These are phyloP conservation scores for Criorhina ranunculi DNA, from an alignment of 2,888 invertebrate genomes.

Conservation along the genomic window DNA sequence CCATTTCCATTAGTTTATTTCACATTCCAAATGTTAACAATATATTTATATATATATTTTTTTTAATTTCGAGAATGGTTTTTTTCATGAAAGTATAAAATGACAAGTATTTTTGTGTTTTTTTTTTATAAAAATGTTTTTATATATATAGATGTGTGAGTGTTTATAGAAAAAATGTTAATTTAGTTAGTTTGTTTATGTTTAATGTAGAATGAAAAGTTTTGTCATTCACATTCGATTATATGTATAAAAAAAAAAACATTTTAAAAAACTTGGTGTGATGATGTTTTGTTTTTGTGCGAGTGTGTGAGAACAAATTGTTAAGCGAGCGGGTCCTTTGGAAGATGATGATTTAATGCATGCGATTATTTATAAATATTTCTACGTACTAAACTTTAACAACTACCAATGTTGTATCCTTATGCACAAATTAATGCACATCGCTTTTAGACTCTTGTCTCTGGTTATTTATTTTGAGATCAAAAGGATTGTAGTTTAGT, in stretches of 20 bases:
- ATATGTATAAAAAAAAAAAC: neutral
- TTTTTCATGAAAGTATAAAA: slow-evolving; percentile 56
- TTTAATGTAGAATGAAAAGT: neutral
- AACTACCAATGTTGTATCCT: slow-evolving; percentile 44
- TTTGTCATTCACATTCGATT: slow-evolving; percentile 15
- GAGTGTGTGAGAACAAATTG: slow-evolving; percentile 17
- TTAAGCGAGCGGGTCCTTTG: slow-evolving; percentile 31
- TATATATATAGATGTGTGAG: neutral
- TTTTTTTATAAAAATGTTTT: slow-evolving; percentile 20
- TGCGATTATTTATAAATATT: slow-evolving; percentile 36
- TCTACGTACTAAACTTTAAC: slow-evolving; percentile 31
- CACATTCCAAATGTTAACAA: slow-evolving; percentile 44
- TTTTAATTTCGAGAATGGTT: slow-evolving; percentile 6
- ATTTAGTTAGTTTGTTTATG: neutral
- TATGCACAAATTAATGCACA: slow-evolving; percentile 44
- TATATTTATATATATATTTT: neutral
- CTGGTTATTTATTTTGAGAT: neutral
- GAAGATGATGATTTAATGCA: slow-evolving; percentile 63
- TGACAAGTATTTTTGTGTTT: slow-evolving; percentile 19
- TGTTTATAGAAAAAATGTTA: slow-evolving; percentile 49
- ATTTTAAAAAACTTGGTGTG: slow-evolving; percentile 6
- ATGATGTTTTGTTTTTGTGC: slow-evolving; percentile 22
- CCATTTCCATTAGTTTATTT: slow-evolving; percentile 5
- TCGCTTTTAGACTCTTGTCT: neutral
- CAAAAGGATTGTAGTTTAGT: neutral